Conservation (phyloP, 2,888 invertebrate genomes). For the Macropis europaea region DNA sequence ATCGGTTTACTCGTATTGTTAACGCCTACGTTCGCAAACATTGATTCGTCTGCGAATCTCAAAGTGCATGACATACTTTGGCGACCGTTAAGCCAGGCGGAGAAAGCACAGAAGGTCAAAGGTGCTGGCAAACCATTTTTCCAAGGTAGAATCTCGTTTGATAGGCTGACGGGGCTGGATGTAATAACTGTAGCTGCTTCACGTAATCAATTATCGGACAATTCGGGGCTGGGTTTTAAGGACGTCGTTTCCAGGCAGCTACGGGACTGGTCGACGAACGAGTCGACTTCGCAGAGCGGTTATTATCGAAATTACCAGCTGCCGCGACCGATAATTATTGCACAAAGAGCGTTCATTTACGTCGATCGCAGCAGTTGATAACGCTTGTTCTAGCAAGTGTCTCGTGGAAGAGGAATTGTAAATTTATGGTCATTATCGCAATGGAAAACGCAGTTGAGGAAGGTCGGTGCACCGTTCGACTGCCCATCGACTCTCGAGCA, state of each 20-base stretch:
- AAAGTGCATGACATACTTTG: conserved; percentile 46
- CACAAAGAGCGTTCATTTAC: not conserved
- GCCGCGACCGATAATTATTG: not conserved
- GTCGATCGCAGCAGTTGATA: not conserved
- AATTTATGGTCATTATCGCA: too few relatives aligned
- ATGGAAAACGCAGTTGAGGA: too few relatives aligned
- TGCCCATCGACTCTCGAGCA: too few relatives aligned
- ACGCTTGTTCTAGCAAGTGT: not conserved
- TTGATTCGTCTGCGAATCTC: conserved; percentile 20
- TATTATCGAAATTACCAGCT: not conserved
- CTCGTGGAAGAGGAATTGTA: too few relatives aligned
- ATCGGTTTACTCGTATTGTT: too few relatives aligned
- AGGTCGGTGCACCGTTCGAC: too few relatives aligned
- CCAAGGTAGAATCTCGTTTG: conserved; percentile 46
- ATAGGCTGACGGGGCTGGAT: not conserved
- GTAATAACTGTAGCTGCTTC: not conserved
- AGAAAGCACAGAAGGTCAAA: conserved; percentile 74
- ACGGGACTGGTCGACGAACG: too few relatives aligned
- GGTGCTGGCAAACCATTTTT: conserved; percentile 70
- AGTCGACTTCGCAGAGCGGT: not conserved
- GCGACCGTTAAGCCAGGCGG: conserved; percentile 48
- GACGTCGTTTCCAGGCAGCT: too few relatives aligned
- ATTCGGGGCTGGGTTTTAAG: too few relatives aligned
- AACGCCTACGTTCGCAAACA: conserved; percentile 7
- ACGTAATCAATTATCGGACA: not conserved